Conservation (phyloP, 2,113 vertebrate species). For the Ginglymostoma cirratum region DNA sequence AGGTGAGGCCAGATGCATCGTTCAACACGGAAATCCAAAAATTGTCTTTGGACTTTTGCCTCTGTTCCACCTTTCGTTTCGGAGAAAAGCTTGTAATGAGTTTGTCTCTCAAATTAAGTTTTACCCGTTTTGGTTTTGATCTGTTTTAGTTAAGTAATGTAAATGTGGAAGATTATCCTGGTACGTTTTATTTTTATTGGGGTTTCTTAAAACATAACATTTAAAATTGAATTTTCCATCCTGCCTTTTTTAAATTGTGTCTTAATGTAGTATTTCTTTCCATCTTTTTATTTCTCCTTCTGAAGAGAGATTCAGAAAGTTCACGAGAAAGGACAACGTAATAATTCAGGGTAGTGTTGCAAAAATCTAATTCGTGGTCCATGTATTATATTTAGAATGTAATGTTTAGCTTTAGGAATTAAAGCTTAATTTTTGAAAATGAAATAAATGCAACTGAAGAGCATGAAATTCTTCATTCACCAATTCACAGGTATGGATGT, state of each 20-base stretch:
- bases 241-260: neutral
- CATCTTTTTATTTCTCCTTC: neutral
- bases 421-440: too few relatives aligned
- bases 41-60: neutral
- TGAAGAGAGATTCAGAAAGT: neutral
- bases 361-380: too few relatives aligned
- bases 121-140: neutral
- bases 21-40: neutral
- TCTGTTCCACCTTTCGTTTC: neutral
- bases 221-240: neutral
- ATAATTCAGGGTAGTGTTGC: too few relatives aligned
- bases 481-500: too few relatives aligned
- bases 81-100: neutral
- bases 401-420: too few relatives aligned
- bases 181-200: neutral
- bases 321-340: too few relatives aligned
- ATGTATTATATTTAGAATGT: too few relatives aligned
- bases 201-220: neutral
- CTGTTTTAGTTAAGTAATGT: neutral
- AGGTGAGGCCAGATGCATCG: neutral
- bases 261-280: neutral
- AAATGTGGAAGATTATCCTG: neutral
- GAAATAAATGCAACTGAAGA: too few relatives aligned
- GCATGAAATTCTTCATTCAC: too few relatives aligned
- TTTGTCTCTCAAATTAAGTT: neutral